phyloP scores from a whole-genome alignment of 2,888 invertebrate species.

The Athripsodes cinereus region DNA sequence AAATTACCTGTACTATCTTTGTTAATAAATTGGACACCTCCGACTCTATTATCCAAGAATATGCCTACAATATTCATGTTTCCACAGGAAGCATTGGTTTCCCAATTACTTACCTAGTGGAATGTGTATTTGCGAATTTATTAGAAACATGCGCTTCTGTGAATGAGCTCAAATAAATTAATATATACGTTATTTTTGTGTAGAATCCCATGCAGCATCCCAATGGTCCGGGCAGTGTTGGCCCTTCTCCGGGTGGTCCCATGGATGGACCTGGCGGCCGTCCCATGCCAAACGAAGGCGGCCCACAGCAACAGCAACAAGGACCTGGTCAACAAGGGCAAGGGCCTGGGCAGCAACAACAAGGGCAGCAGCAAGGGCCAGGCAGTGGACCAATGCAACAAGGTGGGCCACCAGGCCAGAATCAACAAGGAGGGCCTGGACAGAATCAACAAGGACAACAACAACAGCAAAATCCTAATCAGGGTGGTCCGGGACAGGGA shows the following conservation, averaged over 20 bases:
- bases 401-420: background rate
- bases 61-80: too few relatives aligned
- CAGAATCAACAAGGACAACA: background rate
- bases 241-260: slow-evolving; percentile 8
- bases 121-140: too few relatives aligned
- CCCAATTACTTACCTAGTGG: too few relatives aligned
- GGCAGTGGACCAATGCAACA: slow-evolving; percentile 1
- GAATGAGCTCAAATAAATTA: too few relatives aligned
- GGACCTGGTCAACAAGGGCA: background rate
- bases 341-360: background rate
- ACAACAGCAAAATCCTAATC: slow-evolving; percentile 5
- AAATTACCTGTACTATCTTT: too few relatives aligned
- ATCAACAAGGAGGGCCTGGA: background rate
- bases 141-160: too few relatives aligned
- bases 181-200: too few relatives aligned
- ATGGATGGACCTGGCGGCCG: slow-evolving; percentile 13
- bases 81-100: too few relatives aligned
- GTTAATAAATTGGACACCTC: too few relatives aligned
- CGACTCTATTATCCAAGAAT: too few relatives aligned
- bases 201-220: slow-evolving; percentile 24
- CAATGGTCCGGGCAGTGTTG: slow-evolving; percentile 16
- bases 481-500: slow-evolving; percentile 11
- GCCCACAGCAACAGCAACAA: background rate
- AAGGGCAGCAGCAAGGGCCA: background rate
- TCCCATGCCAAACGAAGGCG: background rate